Percentiles rank a stretch among this genome's conserved stretches.
Conservation (phyloP, 2,888 invertebrate species). For the Aleiodes leptofemur region DNA sequence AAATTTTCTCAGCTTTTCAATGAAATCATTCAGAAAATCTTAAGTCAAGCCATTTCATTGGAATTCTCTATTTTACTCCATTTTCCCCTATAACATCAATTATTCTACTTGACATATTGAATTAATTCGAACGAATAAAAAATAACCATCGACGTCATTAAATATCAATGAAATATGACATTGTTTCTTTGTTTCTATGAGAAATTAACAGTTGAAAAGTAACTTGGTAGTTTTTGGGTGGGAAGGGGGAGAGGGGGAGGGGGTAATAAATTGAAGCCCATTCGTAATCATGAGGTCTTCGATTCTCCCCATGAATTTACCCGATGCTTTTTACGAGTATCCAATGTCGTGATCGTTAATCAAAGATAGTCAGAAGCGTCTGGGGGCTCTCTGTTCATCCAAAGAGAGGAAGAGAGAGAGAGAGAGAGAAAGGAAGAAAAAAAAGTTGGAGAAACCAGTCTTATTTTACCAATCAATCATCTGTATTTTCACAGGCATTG, state of each 20-base stretch:
- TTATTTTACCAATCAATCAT: constrained; percentile 31
- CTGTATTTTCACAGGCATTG: constrained; percentile 3
- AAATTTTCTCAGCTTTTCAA: too few relatives aligned
- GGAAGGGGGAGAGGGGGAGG: too few relatives aligned
- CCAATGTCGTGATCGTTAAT: constrained; percentile 55
- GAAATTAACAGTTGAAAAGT: constrained; percentile 5
- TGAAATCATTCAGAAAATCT: too few relatives aligned
- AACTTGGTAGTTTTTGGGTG: constrained; percentile 33
- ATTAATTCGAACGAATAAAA: too few relatives aligned
- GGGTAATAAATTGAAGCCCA: constrained; percentile 69
- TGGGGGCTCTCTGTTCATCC: neutral
- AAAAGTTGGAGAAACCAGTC: neutral
- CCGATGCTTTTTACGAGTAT: constrained; percentile 44
- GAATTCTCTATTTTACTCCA: too few relatives aligned
- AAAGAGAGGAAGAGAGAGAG: neutral
- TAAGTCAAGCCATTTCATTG: too few relatives aligned
- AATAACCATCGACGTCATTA: too few relatives aligned
- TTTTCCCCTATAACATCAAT: too few relatives aligned
- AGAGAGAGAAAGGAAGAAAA: neutral
- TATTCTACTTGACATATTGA: too few relatives aligned
- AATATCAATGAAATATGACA: too few relatives aligned
- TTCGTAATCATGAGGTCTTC: constrained; percentile 65
- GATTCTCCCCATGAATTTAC: constrained; percentile 52
- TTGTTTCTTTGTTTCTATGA: neutral
- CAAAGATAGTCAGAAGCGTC: constrained; percentile 51